A percentile compares a stretch with the other conserved stretches of the same genome.
These are phyloP conservation scores for Hyposoter didymator DNA, from an alignment of 2,888 invertebrate species.

Conservation along the genomic window DNA sequence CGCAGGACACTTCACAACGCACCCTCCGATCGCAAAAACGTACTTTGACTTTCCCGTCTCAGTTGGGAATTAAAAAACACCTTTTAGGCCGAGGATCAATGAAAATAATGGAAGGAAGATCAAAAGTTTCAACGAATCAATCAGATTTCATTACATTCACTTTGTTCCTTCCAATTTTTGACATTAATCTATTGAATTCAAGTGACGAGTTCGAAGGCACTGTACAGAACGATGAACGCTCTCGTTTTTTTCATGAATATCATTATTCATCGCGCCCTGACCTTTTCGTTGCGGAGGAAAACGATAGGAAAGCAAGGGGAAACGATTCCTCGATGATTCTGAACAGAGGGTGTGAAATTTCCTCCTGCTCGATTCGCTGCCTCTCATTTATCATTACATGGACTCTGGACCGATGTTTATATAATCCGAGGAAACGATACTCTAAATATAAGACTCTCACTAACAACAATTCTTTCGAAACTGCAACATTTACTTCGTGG, in stretches of 20 bases:
- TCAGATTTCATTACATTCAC: constrained; percentile 52
- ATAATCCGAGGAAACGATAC: background rate
- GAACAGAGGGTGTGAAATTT: background rate
- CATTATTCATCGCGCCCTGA: background rate
- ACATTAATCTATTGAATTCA: background rate
- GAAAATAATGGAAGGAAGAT: constrained; percentile 1
- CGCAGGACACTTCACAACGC: constrained; percentile 20
- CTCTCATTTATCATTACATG: background rate
- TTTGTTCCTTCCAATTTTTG: background rate
- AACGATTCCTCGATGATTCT: background rate
- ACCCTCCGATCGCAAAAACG: background rate
- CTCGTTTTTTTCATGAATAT: background rate
- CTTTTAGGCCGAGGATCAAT: constrained; percentile 12
- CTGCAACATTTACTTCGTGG: background rate
- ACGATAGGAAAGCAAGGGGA: background rate
- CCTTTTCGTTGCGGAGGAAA: background rate
- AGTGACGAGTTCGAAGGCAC: background rate
- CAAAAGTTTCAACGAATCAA: constrained; percentile 68
- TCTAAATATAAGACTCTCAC: background rate
- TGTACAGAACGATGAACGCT: background rate
- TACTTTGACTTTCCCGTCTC: constrained; percentile 13
- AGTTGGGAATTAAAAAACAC: constrained; percentile 39
- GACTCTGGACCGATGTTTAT: background rate
- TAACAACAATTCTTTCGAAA: background rate
- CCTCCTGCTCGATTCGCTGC: background rate